Evolutionary conservation across 2,888 invertebrate genomes (phyloP), one percentile per base, ranked within the genome.

Genomic region (Leptogaster cylindrica): DNA sequence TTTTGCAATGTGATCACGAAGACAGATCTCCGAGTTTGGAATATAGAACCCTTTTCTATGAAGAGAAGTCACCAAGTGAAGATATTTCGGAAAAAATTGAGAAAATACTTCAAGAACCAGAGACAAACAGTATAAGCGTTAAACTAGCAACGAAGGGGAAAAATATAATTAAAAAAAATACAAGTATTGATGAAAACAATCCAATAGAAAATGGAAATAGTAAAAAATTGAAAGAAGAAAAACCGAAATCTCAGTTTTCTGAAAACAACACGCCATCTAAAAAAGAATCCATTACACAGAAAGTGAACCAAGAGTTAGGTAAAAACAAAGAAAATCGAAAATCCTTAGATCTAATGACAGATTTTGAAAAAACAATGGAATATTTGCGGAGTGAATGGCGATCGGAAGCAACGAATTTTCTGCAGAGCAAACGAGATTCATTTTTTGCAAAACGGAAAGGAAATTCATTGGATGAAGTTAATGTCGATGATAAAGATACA

Each of bases 1-100:
- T 80, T 10, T 66, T 80, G 4, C 71, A 74, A 25, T 66, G 52
- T 4, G 72, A 70, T 5, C 74, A 71, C 6, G 75, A 72, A 1
- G 70, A 72, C 14, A 75, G 78, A 23, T 80, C 81, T 1, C 79
- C 80, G 12, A 81, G 79, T 20, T 70, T 76, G 2, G 81, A 81
- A 18, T 81, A 80, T 71, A 77, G 77, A 18, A 74, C 77, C 3
- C 72, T 81, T 0, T 81, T 81, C 51, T 75, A 76, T 8, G 79
- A 77, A 28, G 80, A 80, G 66, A 79, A 78, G 68, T 80, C 80
- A 0, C 80, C 80, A 2, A 80, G 80, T 61, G 76, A 75, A 31
- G 80, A 80, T 73, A 71, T 81, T 4, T 79, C 80, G 0, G 81
- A 81, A 44, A 79, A 77, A 69, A 77, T 81, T 44, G 79, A 81